Base-by-base conservation (phyloP, 2,797 vertebrate species). In the Brachyrhaphis roseni region DNA sequence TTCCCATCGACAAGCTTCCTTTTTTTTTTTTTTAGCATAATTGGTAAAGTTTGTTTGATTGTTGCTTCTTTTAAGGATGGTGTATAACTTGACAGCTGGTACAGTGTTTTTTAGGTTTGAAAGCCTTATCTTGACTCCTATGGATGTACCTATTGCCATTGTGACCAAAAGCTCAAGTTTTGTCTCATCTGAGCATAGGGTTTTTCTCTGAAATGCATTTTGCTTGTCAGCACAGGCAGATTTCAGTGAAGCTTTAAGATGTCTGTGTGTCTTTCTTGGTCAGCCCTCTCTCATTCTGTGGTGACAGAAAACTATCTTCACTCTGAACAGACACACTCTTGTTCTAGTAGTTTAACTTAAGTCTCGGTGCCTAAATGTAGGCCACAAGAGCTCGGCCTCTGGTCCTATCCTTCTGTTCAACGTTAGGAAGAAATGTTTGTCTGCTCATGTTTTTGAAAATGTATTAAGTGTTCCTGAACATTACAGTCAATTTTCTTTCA, bases 401-500 rank as follows among this genome's bases (percentile, higher is more conserved):
- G 39, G 34, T 41, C 39, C n/a, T 34, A 11, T 77, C 16, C n/a
- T n/a, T 55, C 64, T 26, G 20, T 84, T 46, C 78, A 18, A 2
- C 66, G 1, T 74, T 26, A 47, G 62, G 16, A 49, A 75, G 51
- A 5, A 39, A 64, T 16, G n/a, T 80, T 45, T 74, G 20, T 39
- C 28, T 31, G 74, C 76, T 49, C 53, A 4, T 55, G 55, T 57
- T 57, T 8, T 79, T 55, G 53, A n/a, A n/a, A 55, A 26, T 55
- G 3, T n/a, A 55, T n/a, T 8, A 31, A 59, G 31, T 64, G 28
- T 64, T 36, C 16, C 59, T 64, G 16, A 64, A 64, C 31, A 36
- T 34, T 41, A 41, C 3, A 5, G 39, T 41, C 7, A 39, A 5
- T 68, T 68, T 18, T 68, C 36, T 26, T 41, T 26, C 36, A 4